phyloP scores from a whole-genome alignment of 2,888 invertebrate genomes.

The Dryadula phaetusa region DNA sequence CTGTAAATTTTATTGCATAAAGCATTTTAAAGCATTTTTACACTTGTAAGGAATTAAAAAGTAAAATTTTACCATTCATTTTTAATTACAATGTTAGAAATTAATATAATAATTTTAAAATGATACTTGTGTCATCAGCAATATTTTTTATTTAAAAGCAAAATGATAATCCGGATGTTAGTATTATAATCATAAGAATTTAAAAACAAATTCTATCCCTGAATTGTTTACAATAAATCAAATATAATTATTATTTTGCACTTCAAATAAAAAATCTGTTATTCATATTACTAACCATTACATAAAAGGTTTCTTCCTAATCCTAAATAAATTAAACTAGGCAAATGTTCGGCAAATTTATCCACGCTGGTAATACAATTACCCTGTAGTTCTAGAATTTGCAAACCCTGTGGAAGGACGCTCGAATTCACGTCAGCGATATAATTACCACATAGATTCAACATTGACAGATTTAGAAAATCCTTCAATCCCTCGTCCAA shows the following conservation, averaged over 20 bases:
- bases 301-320: conserved; percentile 77
- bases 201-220: no score
- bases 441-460: conserved; percentile 77
- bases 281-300: conserved; percentile 52
- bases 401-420: conserved; percentile 68
- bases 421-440: conserved; percentile 61
- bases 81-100: not conserved
- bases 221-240: not conserved
- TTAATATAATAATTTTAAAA: no score
- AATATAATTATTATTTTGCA: not conserved
- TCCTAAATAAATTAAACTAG: conserved; percentile 76
- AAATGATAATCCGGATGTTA: no score
- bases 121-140: not conserved
- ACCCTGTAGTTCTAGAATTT: conserved; percentile 76
- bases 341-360: conserved; percentile 58
- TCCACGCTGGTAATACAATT: conserved; percentile 71
- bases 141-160: not conserved
- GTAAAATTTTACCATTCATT: not conserved
- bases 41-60: not conserved
- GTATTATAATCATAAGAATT: not conserved
- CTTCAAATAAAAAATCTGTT: not conserved
- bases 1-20: conserved; percentile 50
- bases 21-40: not conserved
- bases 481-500: conserved; percentile 67
- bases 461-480: conserved; percentile 68